Conservation (phyloP, 2,888 invertebrate genomes). For the Cabera pusaria region DNA sequence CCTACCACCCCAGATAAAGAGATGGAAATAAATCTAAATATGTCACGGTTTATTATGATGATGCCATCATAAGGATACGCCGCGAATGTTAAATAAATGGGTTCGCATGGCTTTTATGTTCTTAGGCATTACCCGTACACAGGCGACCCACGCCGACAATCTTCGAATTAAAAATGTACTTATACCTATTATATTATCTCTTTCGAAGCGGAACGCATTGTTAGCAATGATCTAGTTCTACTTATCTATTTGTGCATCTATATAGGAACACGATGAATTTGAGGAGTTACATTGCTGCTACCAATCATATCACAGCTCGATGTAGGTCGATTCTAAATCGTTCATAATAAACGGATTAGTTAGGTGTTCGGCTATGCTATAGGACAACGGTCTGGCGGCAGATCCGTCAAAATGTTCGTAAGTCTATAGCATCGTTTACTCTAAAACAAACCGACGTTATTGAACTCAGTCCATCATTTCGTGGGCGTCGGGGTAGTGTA, state of each 20-base stretch:
- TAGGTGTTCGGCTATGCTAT: too few species aligned
- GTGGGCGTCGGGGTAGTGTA: too few species aligned
- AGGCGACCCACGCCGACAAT: slow-evolving; percentile 46
- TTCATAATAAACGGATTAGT: too few species aligned
- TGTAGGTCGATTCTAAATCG: slow-evolving; percentile 5
- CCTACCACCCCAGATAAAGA: slow-evolving; percentile 1
- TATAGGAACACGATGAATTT: slow-evolving; percentile 4
- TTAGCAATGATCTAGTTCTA: slow-evolving; percentile 12
- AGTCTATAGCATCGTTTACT: too few species aligned
- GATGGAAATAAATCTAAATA: slow-evolving; percentile 27
- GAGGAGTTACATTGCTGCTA: slow-evolving; percentile 9
- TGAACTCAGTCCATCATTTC: too few species aligned
- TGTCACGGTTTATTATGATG: slow-evolving; percentile 18
- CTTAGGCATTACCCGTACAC: too few species aligned
- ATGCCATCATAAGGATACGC: slow-evolving; percentile 22
- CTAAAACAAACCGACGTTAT: too few species aligned
- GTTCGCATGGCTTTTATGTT: slow-evolving; percentile 33
- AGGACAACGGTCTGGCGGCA: too few species aligned
- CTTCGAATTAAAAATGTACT: slow-evolving; percentile 35
- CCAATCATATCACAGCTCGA: slow-evolving; percentile 7
- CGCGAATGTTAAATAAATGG: slow-evolving; percentile 24
- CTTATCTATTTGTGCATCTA: slow-evolving; percentile 15
- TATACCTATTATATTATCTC: slow-evolving; percentile 15
- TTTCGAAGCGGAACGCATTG: slow-evolving; percentile 27
- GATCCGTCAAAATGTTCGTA: too few species aligned